These are phyloP conservation scores for Catharus fuscescens DNA, from an alignment of 2,113 vertebrate genomes.

Conservation along the genomic window DNA sequence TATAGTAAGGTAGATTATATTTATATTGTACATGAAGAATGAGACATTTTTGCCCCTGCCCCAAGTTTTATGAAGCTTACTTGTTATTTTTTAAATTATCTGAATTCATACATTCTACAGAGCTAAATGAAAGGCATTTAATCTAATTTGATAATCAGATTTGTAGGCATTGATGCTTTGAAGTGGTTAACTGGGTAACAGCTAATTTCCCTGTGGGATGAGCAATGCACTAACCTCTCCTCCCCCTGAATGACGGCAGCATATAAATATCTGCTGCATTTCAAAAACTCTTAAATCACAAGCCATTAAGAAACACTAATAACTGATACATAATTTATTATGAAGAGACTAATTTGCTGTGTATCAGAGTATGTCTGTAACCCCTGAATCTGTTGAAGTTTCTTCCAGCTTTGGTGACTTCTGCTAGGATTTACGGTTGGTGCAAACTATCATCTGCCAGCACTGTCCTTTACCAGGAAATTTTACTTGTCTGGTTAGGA, in stretches of 20 bases:
- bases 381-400: neutral
- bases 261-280: neutral
- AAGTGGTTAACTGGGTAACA: slow-evolving; percentile 4
- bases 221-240: neutral
- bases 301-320: neutral
- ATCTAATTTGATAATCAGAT: neutral
- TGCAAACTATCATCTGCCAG: neutral
- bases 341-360: neutral
- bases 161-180: neutral
- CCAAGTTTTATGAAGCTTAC: neutral
- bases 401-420: neutral
- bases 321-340: neutral
- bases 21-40: neutral
- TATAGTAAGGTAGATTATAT: neutral
- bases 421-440: neutral
- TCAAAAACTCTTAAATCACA: neutral
- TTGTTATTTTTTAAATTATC: neutral
- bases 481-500: neutral
- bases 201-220: neutral
- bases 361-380: neutral
- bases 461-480: neutral
- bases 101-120: neutral
- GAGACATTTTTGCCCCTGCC: neutral
- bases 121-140: neutral
- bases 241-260: neutral